Evolutionary conservation across 1,140 invertebrate genomes (phyloP).

Genomic region (Ganaspis sp.): DNA sequence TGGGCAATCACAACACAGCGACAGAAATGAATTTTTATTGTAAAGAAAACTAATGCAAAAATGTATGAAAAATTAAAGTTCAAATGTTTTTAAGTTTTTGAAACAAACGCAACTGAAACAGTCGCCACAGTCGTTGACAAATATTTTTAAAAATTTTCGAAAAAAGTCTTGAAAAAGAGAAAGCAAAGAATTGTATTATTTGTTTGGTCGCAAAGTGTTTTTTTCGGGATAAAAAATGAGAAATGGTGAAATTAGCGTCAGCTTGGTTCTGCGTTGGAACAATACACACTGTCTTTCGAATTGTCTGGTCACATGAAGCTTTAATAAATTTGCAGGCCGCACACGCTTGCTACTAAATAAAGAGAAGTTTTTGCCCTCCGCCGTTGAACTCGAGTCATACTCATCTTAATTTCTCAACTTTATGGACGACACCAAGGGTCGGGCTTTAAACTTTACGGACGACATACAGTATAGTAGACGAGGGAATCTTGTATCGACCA

Average conservation of each 20-base stretch:
- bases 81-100: too few species aligned
- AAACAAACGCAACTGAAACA: too few species aligned
- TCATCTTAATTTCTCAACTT: slow-evolving; percentile 12
- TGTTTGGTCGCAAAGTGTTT: neutral
- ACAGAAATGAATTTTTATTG: too few species aligned
- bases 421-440: slow-evolving; percentile 16
- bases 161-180: neutral
- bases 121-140: too few species aligned
- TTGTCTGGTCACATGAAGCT: slow-evolving; percentile 14
- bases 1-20: too few species aligned
- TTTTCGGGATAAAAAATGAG: neutral
- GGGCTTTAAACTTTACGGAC: slow-evolving; percentile 26
- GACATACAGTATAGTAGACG: neutral
- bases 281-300: slow-evolving; percentile 5
- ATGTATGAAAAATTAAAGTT: too few species aligned
- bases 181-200: neutral
- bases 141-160: too few species aligned
- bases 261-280: neutral
- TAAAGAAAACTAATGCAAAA: too few species aligned
- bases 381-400: slow-evolving; percentile 23
- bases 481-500: neutral
- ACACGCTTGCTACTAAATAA: slow-evolving; percentile 26
- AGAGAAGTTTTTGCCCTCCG: slow-evolving; percentile 19
- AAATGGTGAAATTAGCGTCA: neutral
- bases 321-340: slow-evolving; percentile 17